A percentile compares a stretch with the other conserved stretches of the same genome.
Evolutionary conservation across 64 coral and sea anemone genomes (phyloP).

Genomic region (Catalaphyllia jardinei): DNA sequence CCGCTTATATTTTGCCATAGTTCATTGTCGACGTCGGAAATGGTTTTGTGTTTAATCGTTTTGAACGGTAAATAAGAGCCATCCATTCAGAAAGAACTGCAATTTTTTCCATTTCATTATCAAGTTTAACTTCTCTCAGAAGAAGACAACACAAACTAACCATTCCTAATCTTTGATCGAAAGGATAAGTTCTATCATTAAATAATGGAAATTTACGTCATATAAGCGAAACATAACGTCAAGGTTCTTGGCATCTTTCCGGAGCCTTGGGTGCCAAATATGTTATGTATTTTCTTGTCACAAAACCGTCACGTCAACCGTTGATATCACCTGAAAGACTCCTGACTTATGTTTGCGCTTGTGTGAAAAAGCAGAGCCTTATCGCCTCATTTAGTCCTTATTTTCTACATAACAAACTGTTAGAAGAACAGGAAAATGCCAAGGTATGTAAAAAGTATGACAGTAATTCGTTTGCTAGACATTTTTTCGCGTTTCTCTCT

Average conservation of each 20-base stretch:
- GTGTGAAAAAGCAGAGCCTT: no score
- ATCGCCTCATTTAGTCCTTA: no score
- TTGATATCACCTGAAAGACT: neutral
- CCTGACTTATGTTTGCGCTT: neutral
- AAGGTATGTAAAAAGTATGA: no score
- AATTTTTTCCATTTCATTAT: neutral
- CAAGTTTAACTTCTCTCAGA: neutral
- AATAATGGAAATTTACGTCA: conserved; percentile 21
- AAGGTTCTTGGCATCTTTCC: conserved; percentile 5
- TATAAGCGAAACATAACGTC: neutral
- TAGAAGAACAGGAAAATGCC: no score
- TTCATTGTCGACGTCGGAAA: neutral
- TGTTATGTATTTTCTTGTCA: neutral
- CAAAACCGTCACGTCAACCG: neutral
- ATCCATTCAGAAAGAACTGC: neutral
- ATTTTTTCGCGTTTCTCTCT: no score
- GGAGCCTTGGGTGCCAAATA: neutral
- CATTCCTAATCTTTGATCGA: neutral
- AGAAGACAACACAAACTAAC: neutral
- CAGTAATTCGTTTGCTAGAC: no score
- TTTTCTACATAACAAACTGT: no score
- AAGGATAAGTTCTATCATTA: neutral
- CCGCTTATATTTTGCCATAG: neutral
- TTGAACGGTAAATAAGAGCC: neutral
- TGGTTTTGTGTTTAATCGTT: neutral